Evolutionary conservation across 2,797 vertebrate species (phyloP).

Genomic region (Platalea minor): DNA sequence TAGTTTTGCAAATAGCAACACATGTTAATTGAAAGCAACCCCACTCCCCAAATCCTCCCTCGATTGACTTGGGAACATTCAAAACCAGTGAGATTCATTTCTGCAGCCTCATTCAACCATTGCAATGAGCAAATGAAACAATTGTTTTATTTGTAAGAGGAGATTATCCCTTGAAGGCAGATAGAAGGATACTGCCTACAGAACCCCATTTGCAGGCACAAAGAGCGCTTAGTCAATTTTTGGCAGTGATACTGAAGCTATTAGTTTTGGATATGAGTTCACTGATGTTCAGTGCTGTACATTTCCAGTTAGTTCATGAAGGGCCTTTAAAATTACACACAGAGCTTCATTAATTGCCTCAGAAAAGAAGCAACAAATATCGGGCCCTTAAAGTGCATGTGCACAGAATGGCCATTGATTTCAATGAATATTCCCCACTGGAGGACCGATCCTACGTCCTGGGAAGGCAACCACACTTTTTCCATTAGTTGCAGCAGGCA

Average conservation of each 20-base stretch:
- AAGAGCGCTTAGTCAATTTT: slow-evolving; percentile 56
- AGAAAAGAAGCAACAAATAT: slow-evolving; percentile 43
- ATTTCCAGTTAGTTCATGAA: slow-evolving; percentile 60
- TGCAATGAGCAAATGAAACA: slow-evolving; percentile 53
- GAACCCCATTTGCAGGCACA: slow-evolving; percentile 52
- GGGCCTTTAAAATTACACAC: slow-evolving; percentile 57
- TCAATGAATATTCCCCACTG: background rate
- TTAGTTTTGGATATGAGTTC: slow-evolving; percentile 60
- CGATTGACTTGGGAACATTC: slow-evolving; percentile 13
- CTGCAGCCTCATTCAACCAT: slow-evolving; percentile 48
- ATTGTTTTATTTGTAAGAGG: slow-evolving; percentile 66
- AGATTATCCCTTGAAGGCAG: slow-evolving; percentile 64
- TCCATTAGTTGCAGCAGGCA: background rate
- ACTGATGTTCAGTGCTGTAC: slow-evolving; percentile 48
- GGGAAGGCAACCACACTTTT: background rate
- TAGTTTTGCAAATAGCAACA: background rate
- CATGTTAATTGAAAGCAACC: background rate
- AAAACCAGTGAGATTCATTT: slow-evolving; percentile 24
- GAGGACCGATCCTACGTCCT: background rate
- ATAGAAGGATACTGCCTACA: slow-evolving; percentile 50
- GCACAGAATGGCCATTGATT: slow-evolving; percentile 49
- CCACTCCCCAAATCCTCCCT: background rate
- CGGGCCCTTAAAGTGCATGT: background rate
- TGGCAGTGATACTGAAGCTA: slow-evolving; percentile 53
- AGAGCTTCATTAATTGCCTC: slow-evolving; percentile 62